Percentiles rank a stretch among this genome's conserved stretches.
Conservation (phyloP, 1,140 invertebrate genomes). For the Drosophila sp. region DNA sequence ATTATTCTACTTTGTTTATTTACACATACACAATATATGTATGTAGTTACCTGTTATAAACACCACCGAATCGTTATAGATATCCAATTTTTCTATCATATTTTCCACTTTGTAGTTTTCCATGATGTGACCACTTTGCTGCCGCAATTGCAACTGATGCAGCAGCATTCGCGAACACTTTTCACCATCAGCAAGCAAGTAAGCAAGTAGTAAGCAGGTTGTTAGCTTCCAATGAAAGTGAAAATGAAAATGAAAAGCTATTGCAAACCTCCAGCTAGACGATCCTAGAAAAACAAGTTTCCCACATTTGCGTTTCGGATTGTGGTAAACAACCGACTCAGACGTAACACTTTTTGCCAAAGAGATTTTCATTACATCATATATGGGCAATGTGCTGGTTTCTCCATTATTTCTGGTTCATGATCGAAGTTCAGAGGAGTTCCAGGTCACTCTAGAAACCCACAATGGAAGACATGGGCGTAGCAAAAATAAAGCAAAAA, state of each 20-base stretch:
- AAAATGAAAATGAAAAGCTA: conserved; percentile 55
- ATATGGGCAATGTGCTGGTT: conserved; percentile 1
- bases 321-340: conserved; percentile 39
- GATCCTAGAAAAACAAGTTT: conserved; percentile 75
- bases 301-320: conserved; percentile 37
- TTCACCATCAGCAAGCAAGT: conserved; percentile 28
- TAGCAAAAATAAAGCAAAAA: no score
- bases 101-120: conserved; percentile 18
- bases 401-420: neutral
- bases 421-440: neutral
- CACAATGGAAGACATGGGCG: neutral
- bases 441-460: neutral
- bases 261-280: conserved; percentile 8
- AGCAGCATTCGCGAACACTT: conserved; percentile 21
- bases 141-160: conserved; percentile 53
- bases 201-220: conserved; percentile 1
- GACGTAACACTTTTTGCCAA: conserved; percentile 44
- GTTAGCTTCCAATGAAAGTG: conserved; percentile 57
- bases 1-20: neutral
- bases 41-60: conserved; percentile 74
- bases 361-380: conserved; percentile 27
- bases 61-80: conserved; percentile 69
- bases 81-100: conserved; percentile 35
- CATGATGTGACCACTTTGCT: conserved; percentile 51
- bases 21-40: neutral